Base-by-base conservation (phyloP, 2,797 vertebrate genomes). In the Tangara arthus region DNA sequence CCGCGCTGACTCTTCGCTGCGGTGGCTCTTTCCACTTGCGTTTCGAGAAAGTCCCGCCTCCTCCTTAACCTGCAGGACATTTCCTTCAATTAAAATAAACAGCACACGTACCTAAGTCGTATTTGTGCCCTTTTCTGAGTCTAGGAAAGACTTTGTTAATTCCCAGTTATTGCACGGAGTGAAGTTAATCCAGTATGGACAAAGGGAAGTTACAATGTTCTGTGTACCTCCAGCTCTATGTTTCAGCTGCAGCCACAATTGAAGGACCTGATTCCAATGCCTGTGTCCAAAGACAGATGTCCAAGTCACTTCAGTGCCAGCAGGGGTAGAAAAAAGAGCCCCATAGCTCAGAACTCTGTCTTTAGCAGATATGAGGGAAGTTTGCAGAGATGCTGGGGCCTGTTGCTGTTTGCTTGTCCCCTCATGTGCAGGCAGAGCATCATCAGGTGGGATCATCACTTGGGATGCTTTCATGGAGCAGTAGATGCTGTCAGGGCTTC, bases 351-450 rank as follows among this genome's bases (percentile, higher is more conserved):
- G 41, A 63, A 23, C 8, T 53, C 34, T 69, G 23, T 41, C 30
- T 75, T 17, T 65, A 56, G 44, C 13, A 18, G 60, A 1, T 78
- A 11, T 6, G 37, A 19, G 41, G 50, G 76, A 20, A 63, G 35
- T 42, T 47, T 6, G 2, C 5, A 11, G 30, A 34, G 42, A 0
- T 0, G 0, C 12, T 27, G 35, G 9, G 9, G 8, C 9, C 35
- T 69, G 13, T 65, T 69, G 53, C 60, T 70, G 8, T 59, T 76
- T 26, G 3, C 5, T 44, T 63, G 14, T 35, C 37, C 42, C 42
- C 46, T 69, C 2, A 0, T 5, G 10, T 59, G 28, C 26, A 39
- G n/a, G n/a, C 41, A 37, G 65, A 69, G 15, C 60, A 77, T 39
- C 27, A 8, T 26, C 32, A 37, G 20, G 8, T 27, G 15, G 0